Percentiles rank a stretch among this genome's conserved stretches.
Conservation (phyloP, 2,113 vertebrate genomes). For the Oreochromis aureus region DNA sequence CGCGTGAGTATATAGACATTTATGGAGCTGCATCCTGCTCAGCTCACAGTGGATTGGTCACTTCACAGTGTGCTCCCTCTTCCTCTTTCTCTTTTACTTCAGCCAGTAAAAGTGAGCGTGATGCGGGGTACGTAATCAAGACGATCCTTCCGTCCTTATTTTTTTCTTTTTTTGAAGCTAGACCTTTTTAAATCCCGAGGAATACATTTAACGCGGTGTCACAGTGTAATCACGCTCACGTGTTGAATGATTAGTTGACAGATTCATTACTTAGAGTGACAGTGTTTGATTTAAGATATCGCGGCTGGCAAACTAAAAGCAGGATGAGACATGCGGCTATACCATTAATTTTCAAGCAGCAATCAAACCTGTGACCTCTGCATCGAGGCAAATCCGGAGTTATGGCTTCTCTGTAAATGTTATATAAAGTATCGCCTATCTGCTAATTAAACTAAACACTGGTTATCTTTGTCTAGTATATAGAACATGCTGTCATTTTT, state of each 20-base stretch:
- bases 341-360: slow-evolving; percentile 27
- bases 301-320: slow-evolving; percentile 22
- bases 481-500: not conserved
- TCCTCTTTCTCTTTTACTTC: not conserved
- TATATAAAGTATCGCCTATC: not conserved
- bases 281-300: slow-evolving; percentile 58
- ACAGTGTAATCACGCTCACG: slow-evolving; percentile 27
- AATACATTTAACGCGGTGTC: slow-evolving; percentile 19
- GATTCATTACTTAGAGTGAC: slow-evolving; percentile 63
- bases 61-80: not conserved
- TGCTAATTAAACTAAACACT: slow-evolving; percentile 2
- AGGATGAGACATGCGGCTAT: not conserved
- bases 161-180: not conserved
- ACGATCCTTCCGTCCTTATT: not conserved
- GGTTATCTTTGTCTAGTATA: not conserved
- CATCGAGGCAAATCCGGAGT: not conserved
- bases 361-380: slow-evolving; percentile 33
- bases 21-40: not conserved
- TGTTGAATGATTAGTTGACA: slow-evolving; percentile 61
- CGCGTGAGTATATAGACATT: not conserved
- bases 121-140: not conserved
- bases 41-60: not conserved
- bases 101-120: not conserved
- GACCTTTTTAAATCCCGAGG: slow-evolving; percentile 8
- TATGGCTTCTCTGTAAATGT: not conserved